Evolutionary conservation across 2,888 invertebrate genomes (phyloP).

Genomic region (Philhelius pedissequus): DNA sequence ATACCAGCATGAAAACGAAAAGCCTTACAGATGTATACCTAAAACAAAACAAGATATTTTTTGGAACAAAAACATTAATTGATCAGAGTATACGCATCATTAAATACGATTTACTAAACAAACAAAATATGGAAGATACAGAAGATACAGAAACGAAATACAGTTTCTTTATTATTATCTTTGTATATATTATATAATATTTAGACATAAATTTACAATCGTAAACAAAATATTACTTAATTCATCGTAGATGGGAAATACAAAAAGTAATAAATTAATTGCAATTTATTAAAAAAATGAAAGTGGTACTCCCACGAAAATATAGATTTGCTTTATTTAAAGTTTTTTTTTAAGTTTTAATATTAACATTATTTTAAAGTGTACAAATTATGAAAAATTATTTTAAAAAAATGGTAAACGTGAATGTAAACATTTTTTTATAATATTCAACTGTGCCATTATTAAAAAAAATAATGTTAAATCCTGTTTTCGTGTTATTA

Average conservation of each 20-base stretch:
- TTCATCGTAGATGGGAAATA: conserved; percentile 65
- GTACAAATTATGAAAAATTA: conserved; percentile 30
- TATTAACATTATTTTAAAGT: conserved; percentile 34
- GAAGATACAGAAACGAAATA: conserved; percentile 3
- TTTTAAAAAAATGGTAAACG: conserved; percentile 38
- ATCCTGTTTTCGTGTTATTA: background rate
- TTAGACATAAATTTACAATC: conserved; percentile 58
- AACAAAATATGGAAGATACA: conserved; percentile 3
- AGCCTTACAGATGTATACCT: conserved; percentile 79
- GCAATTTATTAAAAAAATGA: conserved; percentile 53
- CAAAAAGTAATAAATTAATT: conserved; percentile 20
- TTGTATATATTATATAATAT: conserved; percentile 50
- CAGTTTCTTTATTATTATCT: conserved; percentile 50
- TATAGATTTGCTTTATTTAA: conserved; percentile 43
- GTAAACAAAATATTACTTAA: conserved; percentile 52
- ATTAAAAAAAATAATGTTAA: conserved; percentile 18
- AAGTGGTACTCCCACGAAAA: conserved; percentile 16
- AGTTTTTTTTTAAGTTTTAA: conserved; percentile 14
- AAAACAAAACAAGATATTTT: conserved; percentile 40
- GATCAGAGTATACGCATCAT: conserved; percentile 69
- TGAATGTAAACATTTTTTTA: conserved; percentile 40
- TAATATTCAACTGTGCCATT: conserved; percentile 65
- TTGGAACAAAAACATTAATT: conserved; percentile 31
- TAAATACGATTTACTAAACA: conserved; percentile 72
- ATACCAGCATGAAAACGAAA: conserved; percentile 73